These are phyloP conservation scores for Thecocarcelia acutangulata DNA, from an alignment of 2,888 invertebrate species.

Conservation along the genomic window DNA sequence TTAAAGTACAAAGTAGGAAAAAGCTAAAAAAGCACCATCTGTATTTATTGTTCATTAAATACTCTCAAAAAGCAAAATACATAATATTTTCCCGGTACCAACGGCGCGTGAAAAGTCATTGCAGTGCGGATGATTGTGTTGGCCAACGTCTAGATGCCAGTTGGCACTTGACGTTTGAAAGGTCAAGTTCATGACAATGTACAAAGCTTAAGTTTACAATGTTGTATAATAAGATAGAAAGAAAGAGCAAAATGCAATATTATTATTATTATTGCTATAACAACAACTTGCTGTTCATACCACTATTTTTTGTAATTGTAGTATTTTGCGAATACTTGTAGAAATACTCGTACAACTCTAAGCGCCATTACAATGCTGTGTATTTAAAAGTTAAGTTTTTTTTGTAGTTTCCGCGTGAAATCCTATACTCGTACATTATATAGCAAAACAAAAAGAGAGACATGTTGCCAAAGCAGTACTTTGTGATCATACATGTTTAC, in stretches of 20 bases:
- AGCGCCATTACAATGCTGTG: conserved; percentile 53
- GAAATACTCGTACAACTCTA: conserved; percentile 40
- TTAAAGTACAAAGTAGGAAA: not conserved
- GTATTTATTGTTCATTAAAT: conserved; percentile 45
- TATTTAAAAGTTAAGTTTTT: conserved; percentile 13
- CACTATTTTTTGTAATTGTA: conserved; percentile 19
- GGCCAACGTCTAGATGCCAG: conserved; percentile 40
- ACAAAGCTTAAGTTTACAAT: conserved; percentile 34
- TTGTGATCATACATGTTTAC: not conserved
- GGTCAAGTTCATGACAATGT: conserved; percentile 69
- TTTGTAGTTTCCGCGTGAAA: conserved; percentile 6
- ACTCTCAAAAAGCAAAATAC: conserved; percentile 14
- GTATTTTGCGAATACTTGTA: conserved; percentile 13
- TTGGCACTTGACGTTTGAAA: conserved; percentile 66
- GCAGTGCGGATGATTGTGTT: conserved; percentile 33
- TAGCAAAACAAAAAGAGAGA: not conserved
- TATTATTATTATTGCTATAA: conserved; percentile 4
- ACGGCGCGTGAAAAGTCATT: conserved; percentile 43
- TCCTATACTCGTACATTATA: conserved; percentile 1
- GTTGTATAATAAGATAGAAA: conserved; percentile 9
- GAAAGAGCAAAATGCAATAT: not conserved
- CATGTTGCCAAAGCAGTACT: not conserved
- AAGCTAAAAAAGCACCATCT: not conserved
- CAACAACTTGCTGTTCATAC: conserved; percentile 19
- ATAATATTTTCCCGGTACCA: conserved; percentile 33